These are phyloP conservation scores for Gadus chalcogrammus DNA, from an alignment of 2,113 vertebrate species.

Conservation along the genomic window DNA sequence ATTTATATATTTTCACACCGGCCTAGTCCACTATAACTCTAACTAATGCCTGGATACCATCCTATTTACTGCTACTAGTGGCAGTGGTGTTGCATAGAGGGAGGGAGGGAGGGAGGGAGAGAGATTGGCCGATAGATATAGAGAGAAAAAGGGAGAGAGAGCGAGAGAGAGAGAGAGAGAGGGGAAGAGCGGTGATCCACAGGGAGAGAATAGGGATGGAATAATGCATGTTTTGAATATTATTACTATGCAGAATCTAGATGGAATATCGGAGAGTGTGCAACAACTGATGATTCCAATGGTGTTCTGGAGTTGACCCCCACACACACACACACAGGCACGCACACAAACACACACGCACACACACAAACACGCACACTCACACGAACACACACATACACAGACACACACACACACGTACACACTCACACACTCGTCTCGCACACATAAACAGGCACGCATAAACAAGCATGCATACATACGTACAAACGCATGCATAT, in stretches of 20 bases:
- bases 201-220: slow-evolving; percentile 59
- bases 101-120: too few species aligned
- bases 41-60: slow-evolving; percentile 47
- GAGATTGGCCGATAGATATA: not conserved
- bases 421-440: too few species aligned
- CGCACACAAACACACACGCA: slow-evolving; percentile 1
- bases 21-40: slow-evolving; percentile 52
- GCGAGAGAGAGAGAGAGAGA: slow-evolving; percentile 17
- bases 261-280: slow-evolving; percentile 53
- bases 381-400: not conserved
- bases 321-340: slow-evolving; percentile 27
- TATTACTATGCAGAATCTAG: slow-evolving; percentile 53
- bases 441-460: too few species aligned
- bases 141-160: slow-evolving; percentile 24
- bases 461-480: too few species aligned
- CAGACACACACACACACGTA: not conserved
- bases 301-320: slow-evolving; percentile 24
- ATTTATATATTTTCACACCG: slow-evolving; percentile 30
- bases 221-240: slow-evolving; percentile 66
- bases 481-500: too few species aligned
- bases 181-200: slow-evolving; percentile 20
- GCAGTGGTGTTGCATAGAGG: too few species aligned
- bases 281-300: slow-evolving; percentile 52
- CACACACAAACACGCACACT: slow-evolving; percentile 8
- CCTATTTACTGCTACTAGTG: slow-evolving; percentile 38